phyloP scores from a whole-genome alignment of 2,888 invertebrate genomes.

The Drosophila cognata region DNA sequence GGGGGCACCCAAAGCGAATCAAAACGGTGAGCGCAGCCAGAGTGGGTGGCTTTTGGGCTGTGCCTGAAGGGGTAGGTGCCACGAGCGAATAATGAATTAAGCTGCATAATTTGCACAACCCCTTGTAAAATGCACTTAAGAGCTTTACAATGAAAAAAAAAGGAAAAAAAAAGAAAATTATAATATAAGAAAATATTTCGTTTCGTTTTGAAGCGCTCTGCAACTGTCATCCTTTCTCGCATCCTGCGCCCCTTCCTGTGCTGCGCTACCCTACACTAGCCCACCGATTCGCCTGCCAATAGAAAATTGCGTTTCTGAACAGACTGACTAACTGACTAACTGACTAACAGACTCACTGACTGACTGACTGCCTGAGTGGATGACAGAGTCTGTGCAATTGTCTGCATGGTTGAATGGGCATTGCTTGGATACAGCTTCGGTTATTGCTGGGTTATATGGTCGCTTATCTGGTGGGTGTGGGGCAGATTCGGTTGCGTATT shows the following conservation, averaged over 20 bases:
- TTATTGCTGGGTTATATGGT: constrained; percentile 22
- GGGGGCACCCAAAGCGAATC: constrained; percentile 74
- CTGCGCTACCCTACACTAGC: not conserved
- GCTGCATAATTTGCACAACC: constrained; percentile 80
- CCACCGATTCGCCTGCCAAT: constrained; percentile 66
- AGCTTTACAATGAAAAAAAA: constrained; percentile 32
- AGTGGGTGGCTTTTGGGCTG: constrained; percentile 8
- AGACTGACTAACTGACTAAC: constrained; percentile 44
- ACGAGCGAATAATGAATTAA: constrained; percentile 68
- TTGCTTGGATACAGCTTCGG: constrained; percentile 45
- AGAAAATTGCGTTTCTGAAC: constrained; percentile 70
- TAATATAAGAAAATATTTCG: constrained; percentile 48
- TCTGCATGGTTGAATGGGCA: constrained; percentile 71
- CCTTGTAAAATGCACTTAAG: constrained; percentile 73
- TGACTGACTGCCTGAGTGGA: constrained; percentile 11
- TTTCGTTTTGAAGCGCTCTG: constrained; percentile 29
- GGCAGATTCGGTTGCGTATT: not conserved
- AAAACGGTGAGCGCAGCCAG: constrained; percentile 49
- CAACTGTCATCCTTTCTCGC: constrained; percentile 24
- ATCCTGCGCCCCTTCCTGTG: constrained; percentile 9
- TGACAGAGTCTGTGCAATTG: constrained; percentile 65
- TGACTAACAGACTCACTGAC: constrained; percentile 9
- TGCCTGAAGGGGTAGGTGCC: constrained; percentile 4
- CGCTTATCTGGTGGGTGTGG: not conserved
- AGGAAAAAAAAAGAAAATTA: constrained; percentile 46